These are phyloP conservation scores for Globia sparganii DNA, from an alignment of 2,888 invertebrate species.

Conservation along the genomic window DNA sequence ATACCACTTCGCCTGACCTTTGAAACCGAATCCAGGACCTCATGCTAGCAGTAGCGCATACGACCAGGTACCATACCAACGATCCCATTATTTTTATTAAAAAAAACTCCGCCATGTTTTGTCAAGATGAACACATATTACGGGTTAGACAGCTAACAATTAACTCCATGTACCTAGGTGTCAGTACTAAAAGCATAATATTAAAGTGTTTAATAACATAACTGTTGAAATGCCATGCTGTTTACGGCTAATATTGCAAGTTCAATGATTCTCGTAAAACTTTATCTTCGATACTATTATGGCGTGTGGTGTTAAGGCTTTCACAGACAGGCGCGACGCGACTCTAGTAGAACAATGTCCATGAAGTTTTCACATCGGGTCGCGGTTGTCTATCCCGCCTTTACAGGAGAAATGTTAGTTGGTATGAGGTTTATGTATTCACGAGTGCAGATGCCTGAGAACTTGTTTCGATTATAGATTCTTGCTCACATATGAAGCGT, in stretches of 20 bases:
- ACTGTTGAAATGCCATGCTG: slow-evolving; percentile 44
- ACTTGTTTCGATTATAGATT: slow-evolving; percentile 14
- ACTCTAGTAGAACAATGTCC: neutral
- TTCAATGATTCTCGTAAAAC: slow-evolving; percentile 59
- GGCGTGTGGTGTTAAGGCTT: neutral
- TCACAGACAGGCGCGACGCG: neutral
- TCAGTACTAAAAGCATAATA: slow-evolving; percentile 35
- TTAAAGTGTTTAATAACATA: slow-evolving; percentile 44
- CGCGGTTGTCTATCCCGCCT: neutral
- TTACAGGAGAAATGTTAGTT: slow-evolving; percentile 8
- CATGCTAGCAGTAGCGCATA: no score
- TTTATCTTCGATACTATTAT: slow-evolving; percentile 50
- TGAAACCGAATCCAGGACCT: neutral
- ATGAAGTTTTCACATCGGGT: neutral
- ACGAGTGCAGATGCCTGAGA: slow-evolving; percentile 16
- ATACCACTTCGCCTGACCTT: neutral
- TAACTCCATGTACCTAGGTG: slow-evolving; percentile 22
- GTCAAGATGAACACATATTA: neutral
- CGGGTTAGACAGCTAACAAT: slow-evolving; percentile 13
- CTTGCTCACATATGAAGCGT: neutral
- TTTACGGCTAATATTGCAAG: slow-evolving; percentile 47
- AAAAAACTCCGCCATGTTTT: neutral
- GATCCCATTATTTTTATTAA: neutral
- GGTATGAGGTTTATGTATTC: slow-evolving; percentile 12
- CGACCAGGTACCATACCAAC: neutral